Base-by-base conservation (phyloP, 1,140 invertebrate species). In the Drosophila tropicalis region DNA sequence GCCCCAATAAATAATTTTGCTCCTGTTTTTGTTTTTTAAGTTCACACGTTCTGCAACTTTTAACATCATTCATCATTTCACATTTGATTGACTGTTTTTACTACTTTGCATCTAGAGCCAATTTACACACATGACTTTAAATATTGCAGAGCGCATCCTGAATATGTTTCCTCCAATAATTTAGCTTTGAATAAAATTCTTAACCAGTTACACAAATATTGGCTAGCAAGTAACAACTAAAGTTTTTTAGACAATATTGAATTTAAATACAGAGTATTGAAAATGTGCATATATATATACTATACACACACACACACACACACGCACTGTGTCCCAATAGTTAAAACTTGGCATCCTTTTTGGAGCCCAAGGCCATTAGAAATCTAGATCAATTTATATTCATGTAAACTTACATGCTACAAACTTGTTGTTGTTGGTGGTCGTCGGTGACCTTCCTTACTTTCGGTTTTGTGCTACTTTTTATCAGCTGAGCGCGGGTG, bases 221-320 rank as follows among this genome's bases (percentile, higher is more conserved):
- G 5, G 5, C 6, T 5, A 13, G 13, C 12, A 12, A 39, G 10
- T 39, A 12, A 13, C 36, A 39, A 39, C 12, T 13, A 39, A 39
- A 36, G 34, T 36, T 36, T 62, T 29, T 57, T 29, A 29, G 36
- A 61, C 41, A 9, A 70, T 19, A 25, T 51, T 62, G 10, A 22
- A 54, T 51, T 22, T 22, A 22, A 47, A 51, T 51, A 5, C 17
- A 51, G 5, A 22, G 4, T 3, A 51, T 51, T 51, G 17, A 22
- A 75, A 75, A 68, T 75, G 19, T 57, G 62, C 72, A 68, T 41
- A 75, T 75, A 75, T 9, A 62, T 15, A n/a, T n/a, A n/a, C n/a
- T n/a, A n/a, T n/a, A n/a, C n/a, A n/a, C n/a, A n/a, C n/a, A 61
- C 68, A 70, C 57, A 70, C 58, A 70, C 47, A 44, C 51, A 6